phyloP scores from a whole-genome alignment of 2,113 vertebrate species.

The Cepphus grylle region DNA sequence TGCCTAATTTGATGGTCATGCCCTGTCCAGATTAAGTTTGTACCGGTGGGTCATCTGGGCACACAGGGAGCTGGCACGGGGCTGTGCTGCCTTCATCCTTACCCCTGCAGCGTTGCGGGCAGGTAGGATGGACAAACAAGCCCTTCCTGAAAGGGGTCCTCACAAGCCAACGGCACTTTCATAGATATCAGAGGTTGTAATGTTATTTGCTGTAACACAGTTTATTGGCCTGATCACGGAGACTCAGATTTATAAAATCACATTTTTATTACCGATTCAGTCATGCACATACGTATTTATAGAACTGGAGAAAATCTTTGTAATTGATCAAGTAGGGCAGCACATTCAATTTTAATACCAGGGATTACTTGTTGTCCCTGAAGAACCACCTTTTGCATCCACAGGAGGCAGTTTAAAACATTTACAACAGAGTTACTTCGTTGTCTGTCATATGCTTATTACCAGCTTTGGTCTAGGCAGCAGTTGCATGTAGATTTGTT shows the following conservation, averaged over 20 bases:
- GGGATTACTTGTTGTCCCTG: background rate
- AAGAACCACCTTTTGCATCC: background rate
- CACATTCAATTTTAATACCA: conserved; percentile 1
- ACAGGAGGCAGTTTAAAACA: background rate
- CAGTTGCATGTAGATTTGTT: background rate
- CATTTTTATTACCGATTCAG: background rate
- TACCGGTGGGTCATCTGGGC: background rate
- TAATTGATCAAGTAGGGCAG: background rate
- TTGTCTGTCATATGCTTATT: background rate
- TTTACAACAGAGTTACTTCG: background rate
- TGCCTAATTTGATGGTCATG: background rate
- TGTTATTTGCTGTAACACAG: background rate
- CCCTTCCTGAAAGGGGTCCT: background rate
- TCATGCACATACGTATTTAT: conserved; percentile 3
- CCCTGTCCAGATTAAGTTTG: background rate
- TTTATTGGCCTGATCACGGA: background rate
- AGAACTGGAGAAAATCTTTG: background rate
- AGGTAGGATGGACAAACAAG: background rate
- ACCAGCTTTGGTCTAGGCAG: background rate
- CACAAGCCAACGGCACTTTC: background rate
- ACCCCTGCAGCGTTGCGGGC: background rate
- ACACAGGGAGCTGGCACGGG: background rate
- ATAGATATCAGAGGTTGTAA: background rate
- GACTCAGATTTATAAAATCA: background rate
- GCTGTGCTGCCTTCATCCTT: background rate